Percentiles rank a stretch among this genome's conserved stretches.
phyloP scores from a whole-genome alignment of 2,797 vertebrate species.

The Erithacus rubecula region DNA sequence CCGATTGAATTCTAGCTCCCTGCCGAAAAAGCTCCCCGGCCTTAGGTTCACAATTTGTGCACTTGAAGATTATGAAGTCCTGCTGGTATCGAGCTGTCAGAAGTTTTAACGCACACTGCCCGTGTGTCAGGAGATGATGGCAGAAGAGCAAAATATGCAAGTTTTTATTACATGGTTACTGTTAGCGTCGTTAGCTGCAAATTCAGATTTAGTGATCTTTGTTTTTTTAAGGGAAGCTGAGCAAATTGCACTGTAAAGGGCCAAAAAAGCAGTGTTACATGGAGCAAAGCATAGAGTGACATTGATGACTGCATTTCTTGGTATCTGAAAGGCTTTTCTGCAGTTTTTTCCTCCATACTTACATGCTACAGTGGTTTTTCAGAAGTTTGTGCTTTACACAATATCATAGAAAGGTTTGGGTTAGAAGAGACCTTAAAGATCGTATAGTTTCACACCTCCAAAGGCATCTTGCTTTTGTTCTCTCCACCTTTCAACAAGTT shows the following conservation, averaged over 20 bases:
- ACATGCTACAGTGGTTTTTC: background rate
- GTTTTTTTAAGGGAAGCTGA: background rate
- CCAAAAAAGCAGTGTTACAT: background rate
- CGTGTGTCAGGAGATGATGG: background rate
- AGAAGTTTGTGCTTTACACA: background rate
- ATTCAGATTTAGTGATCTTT: background rate
- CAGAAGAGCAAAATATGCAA: background rate
- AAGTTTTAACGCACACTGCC: fast-evolving
- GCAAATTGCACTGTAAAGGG: background rate
- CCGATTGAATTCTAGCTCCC: fast-evolving
- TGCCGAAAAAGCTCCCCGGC: background rate
- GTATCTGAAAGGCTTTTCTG: background rate
- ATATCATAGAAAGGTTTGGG: background rate
- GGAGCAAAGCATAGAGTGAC: background rate
- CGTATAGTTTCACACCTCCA: fast-evolving
- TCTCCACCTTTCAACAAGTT: background rate
- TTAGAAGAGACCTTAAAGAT: background rate
- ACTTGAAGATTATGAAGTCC: background rate
- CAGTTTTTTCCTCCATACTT: background rate
- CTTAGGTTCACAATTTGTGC: background rate
- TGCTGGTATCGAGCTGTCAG: background rate
- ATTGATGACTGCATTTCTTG: background rate
- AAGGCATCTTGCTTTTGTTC: background rate
- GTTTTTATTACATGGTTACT: background rate
- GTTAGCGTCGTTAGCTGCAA: background rate